Conservation (phyloP, 1,140 invertebrate species). For the Rhopalosiphum maidis region DNA sequence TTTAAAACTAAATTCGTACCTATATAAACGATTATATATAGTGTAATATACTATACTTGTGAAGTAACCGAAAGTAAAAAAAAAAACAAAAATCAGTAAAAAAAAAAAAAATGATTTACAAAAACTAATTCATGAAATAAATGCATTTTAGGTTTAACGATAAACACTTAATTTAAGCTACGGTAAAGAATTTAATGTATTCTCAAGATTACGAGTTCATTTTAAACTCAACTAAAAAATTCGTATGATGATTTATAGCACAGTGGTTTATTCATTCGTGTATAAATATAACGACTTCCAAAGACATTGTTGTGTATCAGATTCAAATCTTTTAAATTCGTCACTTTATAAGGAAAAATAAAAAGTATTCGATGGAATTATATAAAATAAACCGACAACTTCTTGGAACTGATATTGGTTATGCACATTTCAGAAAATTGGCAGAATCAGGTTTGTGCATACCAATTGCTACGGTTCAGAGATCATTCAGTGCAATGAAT, state of each 20-base stretch:
- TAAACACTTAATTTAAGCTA: not conserved
- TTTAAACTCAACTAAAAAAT: not conserved
- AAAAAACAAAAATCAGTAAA: not conserved
- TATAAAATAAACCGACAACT: not conserved
- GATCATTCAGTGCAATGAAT: slow-evolving; percentile 6
- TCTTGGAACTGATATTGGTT: slow-evolving; percentile 5
- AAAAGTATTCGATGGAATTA: not conserved
- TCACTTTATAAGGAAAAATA: not conserved
- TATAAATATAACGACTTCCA: not conserved
- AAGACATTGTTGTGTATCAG: not conserved
- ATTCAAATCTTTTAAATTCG: slow-evolving; percentile 13
- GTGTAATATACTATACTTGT: not conserved
- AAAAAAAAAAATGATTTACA: not conserved
- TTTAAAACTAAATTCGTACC: not conserved
- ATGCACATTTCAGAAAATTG: not conserved
- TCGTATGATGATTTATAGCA: not conserved
- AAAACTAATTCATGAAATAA: not conserved
- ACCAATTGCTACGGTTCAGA: not conserved
- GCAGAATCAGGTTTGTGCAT: not conserved
- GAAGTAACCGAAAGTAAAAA: not conserved
- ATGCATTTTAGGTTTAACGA: not conserved
- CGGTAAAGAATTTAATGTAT: not conserved
- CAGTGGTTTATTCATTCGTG: not conserved
- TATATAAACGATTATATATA: not conserved
- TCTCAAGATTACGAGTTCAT: not conserved